phyloP scores from a whole-genome alignment of 2,797 vertebrate species.

The Chloroceryle amazona region DNA sequence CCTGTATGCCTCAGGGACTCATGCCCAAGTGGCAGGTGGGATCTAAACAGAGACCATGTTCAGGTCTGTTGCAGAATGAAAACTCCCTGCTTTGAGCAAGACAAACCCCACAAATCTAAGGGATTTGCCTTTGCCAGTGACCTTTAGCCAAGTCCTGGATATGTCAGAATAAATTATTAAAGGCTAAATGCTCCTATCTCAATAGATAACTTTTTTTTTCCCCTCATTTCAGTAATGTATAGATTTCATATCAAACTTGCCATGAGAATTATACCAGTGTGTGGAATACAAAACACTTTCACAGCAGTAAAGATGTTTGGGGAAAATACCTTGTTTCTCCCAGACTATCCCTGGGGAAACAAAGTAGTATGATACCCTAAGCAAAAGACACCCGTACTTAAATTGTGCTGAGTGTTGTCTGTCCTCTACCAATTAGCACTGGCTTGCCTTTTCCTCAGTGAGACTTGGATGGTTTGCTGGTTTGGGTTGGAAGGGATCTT shows the following conservation, averaged over 20 bases:
- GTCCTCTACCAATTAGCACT: background rate
- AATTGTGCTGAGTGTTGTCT: background rate
- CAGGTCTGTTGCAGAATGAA: background rate
- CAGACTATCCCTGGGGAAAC: background rate
- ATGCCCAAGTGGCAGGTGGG: background rate
- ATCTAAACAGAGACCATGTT: background rate
- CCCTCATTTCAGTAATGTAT: background rate
- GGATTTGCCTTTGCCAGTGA: background rate
- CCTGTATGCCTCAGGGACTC: background rate
- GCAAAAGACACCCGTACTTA: background rate
- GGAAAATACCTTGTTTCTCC: background rate
- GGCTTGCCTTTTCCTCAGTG: background rate
- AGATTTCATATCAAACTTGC: background rate
- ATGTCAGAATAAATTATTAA: conserved; percentile 44
- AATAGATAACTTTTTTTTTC: background rate
- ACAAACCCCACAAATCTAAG: background rate
- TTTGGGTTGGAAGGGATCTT: background rate
- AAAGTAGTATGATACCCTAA: background rate
- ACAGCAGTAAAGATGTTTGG: background rate
- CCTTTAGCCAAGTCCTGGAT: conserved; percentile 30
- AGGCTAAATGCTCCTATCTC: background rate
- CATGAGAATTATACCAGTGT: background rate
- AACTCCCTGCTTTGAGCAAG: background rate
- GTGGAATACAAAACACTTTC: background rate
- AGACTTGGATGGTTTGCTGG: background rate